Evolutionary conservation across 2,113 vertebrate species (phyloP).

Genomic region (Brachirus orientalis): DNA sequence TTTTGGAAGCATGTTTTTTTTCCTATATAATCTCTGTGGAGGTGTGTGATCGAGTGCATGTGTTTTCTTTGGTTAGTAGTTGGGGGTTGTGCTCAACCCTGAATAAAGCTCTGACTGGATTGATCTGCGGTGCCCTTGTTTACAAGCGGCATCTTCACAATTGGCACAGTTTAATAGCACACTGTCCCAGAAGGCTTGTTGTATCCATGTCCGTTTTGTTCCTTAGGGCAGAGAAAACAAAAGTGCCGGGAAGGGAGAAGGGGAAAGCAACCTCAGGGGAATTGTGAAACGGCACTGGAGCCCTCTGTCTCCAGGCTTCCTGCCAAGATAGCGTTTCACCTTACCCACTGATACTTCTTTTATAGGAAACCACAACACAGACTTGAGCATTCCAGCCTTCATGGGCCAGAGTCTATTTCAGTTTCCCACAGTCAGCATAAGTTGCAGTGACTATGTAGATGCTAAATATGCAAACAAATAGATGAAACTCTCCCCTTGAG

Average conservation of each 20-base stretch:
- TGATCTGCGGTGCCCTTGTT: constrained; percentile 78
- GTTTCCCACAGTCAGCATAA: constrained; percentile 46
- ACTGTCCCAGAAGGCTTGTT: constrained; percentile 79
- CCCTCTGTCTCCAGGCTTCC: constrained; percentile 66
- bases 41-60: constrained; percentile 26
- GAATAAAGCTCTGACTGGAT: constrained; percentile 78
- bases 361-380: constrained; percentile 67
- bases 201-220: constrained; percentile 77
- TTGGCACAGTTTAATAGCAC: constrained; percentile 78
- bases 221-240: constrained; percentile 76
- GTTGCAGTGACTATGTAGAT: constrained; percentile 33
- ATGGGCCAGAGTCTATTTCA: constrained; percentile 33
- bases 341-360: constrained; percentile 64
- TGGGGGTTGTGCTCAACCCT: constrained; percentile 47
- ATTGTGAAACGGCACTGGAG: constrained; percentile 74
- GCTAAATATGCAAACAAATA: constrained; percentile 19
- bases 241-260: constrained; percentile 70
- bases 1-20: not conserved
- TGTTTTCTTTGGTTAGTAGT: constrained; percentile 46
- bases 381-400: constrained; percentile 33
- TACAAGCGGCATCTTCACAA: constrained; percentile 76
- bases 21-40: constrained; percentile 2
- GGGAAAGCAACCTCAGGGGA: constrained; percentile 74
- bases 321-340: constrained; percentile 79
- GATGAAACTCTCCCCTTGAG: constrained; percentile 25